phyloP scores from a whole-genome alignment of 1,140 invertebrate genomes.

The Cyclargus thomasi region DNA sequence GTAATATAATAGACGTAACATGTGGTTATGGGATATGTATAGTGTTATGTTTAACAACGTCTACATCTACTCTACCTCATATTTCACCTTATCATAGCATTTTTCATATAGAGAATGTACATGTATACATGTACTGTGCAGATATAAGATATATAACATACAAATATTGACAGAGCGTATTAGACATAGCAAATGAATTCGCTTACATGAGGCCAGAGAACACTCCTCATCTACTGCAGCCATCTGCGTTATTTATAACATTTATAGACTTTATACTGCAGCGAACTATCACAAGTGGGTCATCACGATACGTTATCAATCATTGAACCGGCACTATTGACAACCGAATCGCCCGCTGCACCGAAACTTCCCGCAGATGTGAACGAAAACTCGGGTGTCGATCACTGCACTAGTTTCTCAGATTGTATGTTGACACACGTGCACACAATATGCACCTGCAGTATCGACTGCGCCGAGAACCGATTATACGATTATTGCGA shows the following conservation, averaged over 20 bases:
- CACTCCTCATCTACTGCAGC: neutral
- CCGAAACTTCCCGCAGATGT: neutral
- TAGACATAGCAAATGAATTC: neutral
- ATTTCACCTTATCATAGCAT: neutral
- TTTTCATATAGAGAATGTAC: neutral
- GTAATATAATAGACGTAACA: too few species aligned
- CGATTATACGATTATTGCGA: conserved; percentile 1
- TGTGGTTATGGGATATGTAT: too few species aligned
- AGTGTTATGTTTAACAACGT: too few species aligned
- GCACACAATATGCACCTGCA: conserved; percentile 32
- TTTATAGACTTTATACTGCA: neutral
- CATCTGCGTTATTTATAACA: neutral
- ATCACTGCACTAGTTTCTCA: conserved; percentile 16
- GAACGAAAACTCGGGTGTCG: neutral
- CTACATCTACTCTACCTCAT: neutral
- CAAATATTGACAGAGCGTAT: neutral
- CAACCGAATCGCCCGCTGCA: neutral
- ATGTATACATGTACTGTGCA: neutral
- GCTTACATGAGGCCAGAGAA: neutral
- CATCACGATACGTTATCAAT: conserved; percentile 9
- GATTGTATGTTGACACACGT: conserved; percentile 30
- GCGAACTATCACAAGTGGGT: neutral
- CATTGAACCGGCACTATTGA: conserved; percentile 6
- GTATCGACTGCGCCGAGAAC: conserved; percentile 39
- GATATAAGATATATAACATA: neutral